Conservation (phyloP, 2,797 vertebrate species). For the Girardinus metallicus region DNA sequence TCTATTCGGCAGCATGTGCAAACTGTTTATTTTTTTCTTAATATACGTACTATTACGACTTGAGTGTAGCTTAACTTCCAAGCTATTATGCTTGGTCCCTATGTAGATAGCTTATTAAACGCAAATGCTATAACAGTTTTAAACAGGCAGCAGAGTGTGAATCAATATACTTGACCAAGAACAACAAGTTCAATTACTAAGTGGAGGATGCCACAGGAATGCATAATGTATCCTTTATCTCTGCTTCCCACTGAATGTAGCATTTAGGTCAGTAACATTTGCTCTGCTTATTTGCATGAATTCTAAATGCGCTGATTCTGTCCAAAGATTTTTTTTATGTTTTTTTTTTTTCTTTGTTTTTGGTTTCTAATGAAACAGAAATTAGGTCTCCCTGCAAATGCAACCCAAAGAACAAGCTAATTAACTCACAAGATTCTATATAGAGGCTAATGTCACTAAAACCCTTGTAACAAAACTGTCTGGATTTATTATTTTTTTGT, state of each 20-base stretch:
- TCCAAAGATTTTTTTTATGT: not conserved
- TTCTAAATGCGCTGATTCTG: not conserved
- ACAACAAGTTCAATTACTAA: not conserved
- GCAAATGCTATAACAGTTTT: not conserved
- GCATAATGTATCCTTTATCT: not conserved
- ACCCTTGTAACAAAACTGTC: not conserved
- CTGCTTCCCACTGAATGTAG: not conserved
- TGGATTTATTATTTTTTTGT: not conserved
- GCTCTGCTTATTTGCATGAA: not conserved
- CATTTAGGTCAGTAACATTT: not conserved
- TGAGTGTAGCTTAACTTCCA: conserved; percentile 22
- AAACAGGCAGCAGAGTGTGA: conserved; percentile 1
- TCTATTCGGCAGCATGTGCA: conserved; percentile 65
- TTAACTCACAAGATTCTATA: not conserved
- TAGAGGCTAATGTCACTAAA: conserved; percentile 1
- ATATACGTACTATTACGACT: conserved; percentile 43
- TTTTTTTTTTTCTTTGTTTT: not conserved
- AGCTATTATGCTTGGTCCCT: conserved; percentile 13
- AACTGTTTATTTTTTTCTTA: conserved; percentile 38
- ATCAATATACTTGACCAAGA: conserved; percentile 13
- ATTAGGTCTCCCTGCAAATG: conserved; percentile 12
- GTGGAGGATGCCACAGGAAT: not conserved
- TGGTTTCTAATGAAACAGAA: conserved; percentile 5
- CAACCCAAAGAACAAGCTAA: conserved; percentile 2
- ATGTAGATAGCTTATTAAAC: conserved; percentile 8